Evolutionary conservation across 2,797 vertebrate genomes (phyloP).

Genomic region (Arremon brunneinucha): DNA sequence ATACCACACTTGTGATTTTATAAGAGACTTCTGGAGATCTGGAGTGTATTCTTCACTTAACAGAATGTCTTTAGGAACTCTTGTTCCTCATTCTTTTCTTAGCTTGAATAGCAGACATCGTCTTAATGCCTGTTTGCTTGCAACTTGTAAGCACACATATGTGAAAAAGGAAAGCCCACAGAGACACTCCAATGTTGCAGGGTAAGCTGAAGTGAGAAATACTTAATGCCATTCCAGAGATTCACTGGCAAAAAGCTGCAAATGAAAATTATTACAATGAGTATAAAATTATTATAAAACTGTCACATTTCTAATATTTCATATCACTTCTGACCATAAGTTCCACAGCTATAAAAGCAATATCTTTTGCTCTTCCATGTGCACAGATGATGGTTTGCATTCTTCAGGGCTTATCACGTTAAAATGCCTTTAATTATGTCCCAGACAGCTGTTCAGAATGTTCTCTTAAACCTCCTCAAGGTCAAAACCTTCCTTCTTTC

Average conservation of each 20-base stretch:
- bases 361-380: constrained; percentile 67
- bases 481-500: constrained; percentile 66
- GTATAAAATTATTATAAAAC: constrained; percentile 77
- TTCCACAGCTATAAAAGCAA: constrained; percentile 75
- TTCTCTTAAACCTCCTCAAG: constrained; percentile 72
- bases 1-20: neutral
- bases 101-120: neutral
- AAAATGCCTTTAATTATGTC: constrained; percentile 76
- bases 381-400: constrained; percentile 59
- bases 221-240: constrained; percentile 61
- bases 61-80: neutral
- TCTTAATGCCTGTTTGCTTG: constrained; percentile 44
- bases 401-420: constrained; percentile 68
- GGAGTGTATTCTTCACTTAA: neutral
- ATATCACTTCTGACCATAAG: constrained; percentile 76
- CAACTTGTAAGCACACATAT: neutral
- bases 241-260: constrained; percentile 61
- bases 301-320: constrained; percentile 76
- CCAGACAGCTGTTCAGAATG: constrained; percentile 50
- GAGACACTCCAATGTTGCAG: constrained; percentile 12
- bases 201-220: constrained; percentile 52
- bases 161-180: constrained; percentile 31
- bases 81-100: constrained; percentile 5
- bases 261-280: constrained; percentile 72
- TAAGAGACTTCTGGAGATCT: neutral